Percentiles rank a stretch among this genome's conserved stretches.
Conservation (phyloP, 2,888 invertebrate genomes). For the Heliconius ismenius region DNA sequence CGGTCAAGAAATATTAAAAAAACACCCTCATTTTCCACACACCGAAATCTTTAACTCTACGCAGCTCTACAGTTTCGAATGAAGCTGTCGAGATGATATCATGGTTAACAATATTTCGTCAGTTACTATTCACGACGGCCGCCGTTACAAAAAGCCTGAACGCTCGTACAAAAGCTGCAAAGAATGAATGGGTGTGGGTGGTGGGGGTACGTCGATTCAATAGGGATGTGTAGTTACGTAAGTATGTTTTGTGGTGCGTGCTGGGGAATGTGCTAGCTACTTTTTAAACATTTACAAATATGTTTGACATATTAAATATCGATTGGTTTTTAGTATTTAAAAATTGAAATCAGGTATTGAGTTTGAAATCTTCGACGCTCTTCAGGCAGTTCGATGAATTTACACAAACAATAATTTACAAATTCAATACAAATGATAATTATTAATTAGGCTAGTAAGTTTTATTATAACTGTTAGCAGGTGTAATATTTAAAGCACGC, state of each 20-base stretch:
- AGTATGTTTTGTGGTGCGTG: slow-evolving; percentile 74
- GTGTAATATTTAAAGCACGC: neutral
- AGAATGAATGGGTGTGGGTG: slow-evolving; percentile 75
- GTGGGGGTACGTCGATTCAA: slow-evolving; percentile 67
- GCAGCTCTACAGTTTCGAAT: slow-evolving; percentile 41
- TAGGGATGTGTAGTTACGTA: slow-evolving; percentile 74
- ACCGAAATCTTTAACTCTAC: slow-evolving; percentile 31
- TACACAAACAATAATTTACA: no score
- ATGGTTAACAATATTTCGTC: slow-evolving; percentile 73
- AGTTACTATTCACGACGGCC: slow-evolving; percentile 68
- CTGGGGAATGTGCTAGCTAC: slow-evolving; percentile 47
- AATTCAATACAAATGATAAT: neutral
- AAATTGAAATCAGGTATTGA: neutral
- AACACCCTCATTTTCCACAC: slow-evolving; percentile 17
- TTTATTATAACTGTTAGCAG: neutral
- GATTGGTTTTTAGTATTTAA: neutral
- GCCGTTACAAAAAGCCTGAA: slow-evolving; percentile 74
- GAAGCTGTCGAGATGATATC: slow-evolving; percentile 56
- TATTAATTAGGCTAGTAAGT: neutral
- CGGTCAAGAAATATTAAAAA: neutral
- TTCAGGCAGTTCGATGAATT: neutral
- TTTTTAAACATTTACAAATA: slow-evolving; percentile 40
- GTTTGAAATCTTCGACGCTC: neutral
- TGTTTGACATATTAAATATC: slow-evolving; percentile 3
- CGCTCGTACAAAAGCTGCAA: slow-evolving; percentile 75